Conservation (phyloP, 1,140 invertebrate species). For the Formica selysi region DNA sequence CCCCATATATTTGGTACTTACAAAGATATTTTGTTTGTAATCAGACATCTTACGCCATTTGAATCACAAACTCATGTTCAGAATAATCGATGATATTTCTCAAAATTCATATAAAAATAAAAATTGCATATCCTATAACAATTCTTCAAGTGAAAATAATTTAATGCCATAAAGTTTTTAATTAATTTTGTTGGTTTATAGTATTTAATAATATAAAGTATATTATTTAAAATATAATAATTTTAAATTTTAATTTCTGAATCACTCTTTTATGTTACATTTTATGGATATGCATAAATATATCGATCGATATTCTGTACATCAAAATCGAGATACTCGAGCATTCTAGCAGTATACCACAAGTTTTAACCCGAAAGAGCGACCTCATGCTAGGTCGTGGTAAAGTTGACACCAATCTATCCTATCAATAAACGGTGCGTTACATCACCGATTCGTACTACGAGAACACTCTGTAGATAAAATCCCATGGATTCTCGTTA, state of each 20-base stretch:
- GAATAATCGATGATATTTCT: not conserved
- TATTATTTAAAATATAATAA: not conserved
- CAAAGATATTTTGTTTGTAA: constrained; percentile 6
- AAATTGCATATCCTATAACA: not conserved
- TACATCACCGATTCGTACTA: constrained; percentile 43
- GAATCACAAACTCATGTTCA: not conserved
- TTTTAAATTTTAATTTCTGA: not conserved
- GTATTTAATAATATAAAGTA: no score
- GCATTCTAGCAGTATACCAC: not conserved
- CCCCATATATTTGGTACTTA: not conserved
- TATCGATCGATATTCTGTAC: constrained; percentile 13
- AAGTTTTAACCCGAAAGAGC: constrained; percentile 44
- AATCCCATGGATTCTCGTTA: constrained; percentile 5
- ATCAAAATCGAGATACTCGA: constrained; percentile 19
- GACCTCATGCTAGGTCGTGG: constrained; percentile 46
- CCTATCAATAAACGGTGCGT: constrained; percentile 51
- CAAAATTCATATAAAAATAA: not conserved
- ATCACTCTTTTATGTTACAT: not conserved
- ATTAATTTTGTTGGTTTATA: constrained; percentile 3
- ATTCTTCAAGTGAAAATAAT: not conserved
- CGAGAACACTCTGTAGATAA: constrained; percentile 19
- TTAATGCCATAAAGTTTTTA: not conserved
- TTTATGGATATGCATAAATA: not conserved
- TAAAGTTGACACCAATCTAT: constrained; percentile 20
- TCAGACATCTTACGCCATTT: not conserved